Conservation (phyloP, 2,797 vertebrate species). For the Borostomias antarcticus region DNA sequence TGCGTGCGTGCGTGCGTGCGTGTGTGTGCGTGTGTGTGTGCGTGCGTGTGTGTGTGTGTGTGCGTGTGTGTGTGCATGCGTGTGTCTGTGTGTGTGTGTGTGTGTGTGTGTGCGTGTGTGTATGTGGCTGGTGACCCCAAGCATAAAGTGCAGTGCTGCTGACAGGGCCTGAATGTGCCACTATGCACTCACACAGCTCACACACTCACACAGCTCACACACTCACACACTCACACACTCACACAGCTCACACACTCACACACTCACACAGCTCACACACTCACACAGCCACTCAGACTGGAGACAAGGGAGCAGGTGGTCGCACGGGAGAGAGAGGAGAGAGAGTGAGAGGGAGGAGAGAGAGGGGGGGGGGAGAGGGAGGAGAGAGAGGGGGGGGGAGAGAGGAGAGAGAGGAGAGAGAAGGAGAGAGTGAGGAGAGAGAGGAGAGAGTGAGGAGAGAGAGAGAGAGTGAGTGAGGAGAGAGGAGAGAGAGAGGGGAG, state of each 20-base stretch:
- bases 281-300: neutral
- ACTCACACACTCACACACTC: neutral
- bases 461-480: neutral
- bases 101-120: neutral
- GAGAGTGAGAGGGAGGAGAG: neutral
- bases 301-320: neutral
- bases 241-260: too few relatives aligned
- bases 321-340: neutral
- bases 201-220: neutral
- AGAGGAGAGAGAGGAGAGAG: too few relatives aligned
- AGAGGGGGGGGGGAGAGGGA: too few relatives aligned
- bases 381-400: too few relatives aligned
- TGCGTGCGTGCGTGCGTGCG: neutral
- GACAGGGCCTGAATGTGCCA: constrained; percentile 15
- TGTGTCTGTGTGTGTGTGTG: neutral
- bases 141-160: constrained; percentile 14
- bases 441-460: neutral
- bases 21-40: neutral
- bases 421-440: too few relatives aligned
- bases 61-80: neutral
- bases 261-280: neutral
- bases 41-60: neutral
- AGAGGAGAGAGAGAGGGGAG: neutral
- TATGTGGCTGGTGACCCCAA: neutral
- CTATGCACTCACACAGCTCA: neutral